These are phyloP conservation scores for Ginglymostoma cirratum DNA, from an alignment of 2,113 vertebrate genomes.

Conservation along the genomic window DNA sequence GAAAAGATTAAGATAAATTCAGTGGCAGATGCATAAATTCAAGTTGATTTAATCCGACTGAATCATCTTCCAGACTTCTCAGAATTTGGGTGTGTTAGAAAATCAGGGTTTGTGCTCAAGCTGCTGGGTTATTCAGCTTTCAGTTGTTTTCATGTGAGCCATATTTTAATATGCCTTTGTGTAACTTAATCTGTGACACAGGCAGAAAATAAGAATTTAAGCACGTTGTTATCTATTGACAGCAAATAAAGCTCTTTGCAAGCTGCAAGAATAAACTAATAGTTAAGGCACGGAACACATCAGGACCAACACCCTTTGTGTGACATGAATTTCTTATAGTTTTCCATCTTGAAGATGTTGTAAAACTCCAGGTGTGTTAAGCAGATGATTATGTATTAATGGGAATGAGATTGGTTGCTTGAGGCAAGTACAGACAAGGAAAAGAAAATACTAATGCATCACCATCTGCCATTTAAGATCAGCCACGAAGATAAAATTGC, in stretches of 20 bases:
- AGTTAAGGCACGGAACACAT: neutral
- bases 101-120: neutral
- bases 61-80: neutral
- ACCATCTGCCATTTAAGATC: constrained; percentile 24
- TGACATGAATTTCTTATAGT: neutral
- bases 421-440: constrained; percentile 21
- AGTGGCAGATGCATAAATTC: neutral
- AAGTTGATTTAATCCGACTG: neutral
- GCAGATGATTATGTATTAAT: neutral
- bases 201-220: neutral
- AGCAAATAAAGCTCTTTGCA: neutral
- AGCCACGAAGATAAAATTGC: constrained; percentile 6
- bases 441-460: constrained; percentile 10
- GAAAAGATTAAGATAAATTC: neutral
- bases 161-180: neutral
- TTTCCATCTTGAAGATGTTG: neutral
- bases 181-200: neutral
- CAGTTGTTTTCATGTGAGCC: neutral
- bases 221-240: neutral
- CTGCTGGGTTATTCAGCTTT: neutral
- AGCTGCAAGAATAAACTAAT: no score
- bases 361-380: neutral
- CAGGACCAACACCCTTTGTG: neutral
- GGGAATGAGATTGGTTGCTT: neutral
- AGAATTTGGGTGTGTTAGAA: neutral